phyloP scores from a whole-genome alignment of 2,888 invertebrate species.

The Cerastis leucographa region DNA sequence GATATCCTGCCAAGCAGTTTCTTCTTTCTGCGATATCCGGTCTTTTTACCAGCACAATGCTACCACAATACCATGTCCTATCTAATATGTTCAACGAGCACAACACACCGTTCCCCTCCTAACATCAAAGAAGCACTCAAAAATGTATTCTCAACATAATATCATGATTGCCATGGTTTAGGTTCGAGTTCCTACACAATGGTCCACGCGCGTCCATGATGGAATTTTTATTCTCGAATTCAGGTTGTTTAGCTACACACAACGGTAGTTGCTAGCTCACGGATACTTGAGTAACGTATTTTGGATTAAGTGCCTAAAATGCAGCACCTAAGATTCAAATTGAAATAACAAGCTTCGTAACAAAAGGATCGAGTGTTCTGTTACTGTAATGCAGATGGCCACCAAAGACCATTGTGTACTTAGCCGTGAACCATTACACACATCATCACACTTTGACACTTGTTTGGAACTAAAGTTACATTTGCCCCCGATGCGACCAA shows the following conservation, averaged over 20 bases:
- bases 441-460: constrained; percentile 38
- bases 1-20: not conserved
- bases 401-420: constrained; percentile 24
- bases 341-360: not conserved
- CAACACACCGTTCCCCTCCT: constrained; percentile 17
- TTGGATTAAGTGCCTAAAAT: constrained; percentile 17
- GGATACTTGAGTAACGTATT: not conserved
- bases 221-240: not conserved
- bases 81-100: constrained; percentile 4
- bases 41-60: not conserved
- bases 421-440: not conserved
- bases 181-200: constrained; percentile 24
- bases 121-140: constrained; percentile 33
- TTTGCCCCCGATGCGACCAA: constrained; percentile 21
- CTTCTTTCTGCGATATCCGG: not conserved
- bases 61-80: too few relatives aligned
- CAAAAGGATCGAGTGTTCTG: not conserved
- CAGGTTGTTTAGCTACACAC: too few relatives aligned
- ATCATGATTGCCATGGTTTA: not conserved
- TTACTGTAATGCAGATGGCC: not conserved
- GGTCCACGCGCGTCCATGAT: not conserved
- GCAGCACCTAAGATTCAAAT: not conserved
- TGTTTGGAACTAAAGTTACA: constrained; percentile 32
- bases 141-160: constrained; percentile 13
- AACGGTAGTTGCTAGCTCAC: too few relatives aligned